phyloP scores from a whole-genome alignment of 2,113 vertebrate species.

The rat (Rattus norvegicus) region GRCr8 NC_086033.1:15661501-15662000 shows the following conservation, averaged over 20 bases:
- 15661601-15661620: background rate
- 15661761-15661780: too few relatives aligned
- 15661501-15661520: background rate
- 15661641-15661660: background rate
- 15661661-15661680: background rate
- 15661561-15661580: background rate
- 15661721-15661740: background rate
- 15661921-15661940: background rate
- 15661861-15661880: accelerated
- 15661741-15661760: background rate
- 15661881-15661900: background rate
- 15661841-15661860: accelerated
- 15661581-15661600: slow-evolving; percentile 41
- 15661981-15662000: background rate
- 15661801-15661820: background rate
- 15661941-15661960: too few relatives aligned
- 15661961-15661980: too few relatives aligned
- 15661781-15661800: background rate
- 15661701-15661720: background rate
- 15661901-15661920: background rate
- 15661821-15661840: accelerated
- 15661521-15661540: background rate
- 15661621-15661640: background rate
- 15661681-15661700: background rate
- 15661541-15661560: background rate